Evolutionary conservation across 2,113 vertebrate genomes (phyloP).

Genomic region (Apteryx mantelli): DNA sequence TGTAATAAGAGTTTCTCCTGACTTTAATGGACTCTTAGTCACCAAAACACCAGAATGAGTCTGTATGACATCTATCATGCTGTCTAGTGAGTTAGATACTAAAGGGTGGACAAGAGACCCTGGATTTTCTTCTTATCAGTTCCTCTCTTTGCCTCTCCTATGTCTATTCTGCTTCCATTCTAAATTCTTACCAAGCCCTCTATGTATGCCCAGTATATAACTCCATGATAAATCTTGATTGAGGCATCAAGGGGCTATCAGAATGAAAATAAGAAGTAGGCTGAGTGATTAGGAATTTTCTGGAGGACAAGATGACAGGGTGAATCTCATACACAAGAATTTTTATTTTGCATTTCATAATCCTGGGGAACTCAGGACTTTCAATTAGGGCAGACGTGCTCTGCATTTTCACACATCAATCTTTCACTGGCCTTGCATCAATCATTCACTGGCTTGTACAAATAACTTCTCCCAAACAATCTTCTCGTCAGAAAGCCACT

Average conservation of each 20-base stretch:
- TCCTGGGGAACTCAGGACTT: neutral
- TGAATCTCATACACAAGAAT: slow-evolving; percentile 5
- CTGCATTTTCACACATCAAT: slow-evolving; percentile 65
- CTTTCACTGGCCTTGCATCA: slow-evolving; percentile 70
- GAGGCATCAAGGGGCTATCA: neutral
- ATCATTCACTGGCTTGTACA: slow-evolving; percentile 68
- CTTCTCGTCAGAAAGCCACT: slow-evolving; percentile 32
- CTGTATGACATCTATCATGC: neutral
- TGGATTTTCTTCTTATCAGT: neutral
- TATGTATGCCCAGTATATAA: neutral
- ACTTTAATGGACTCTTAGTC: neutral
- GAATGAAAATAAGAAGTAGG: neutral
- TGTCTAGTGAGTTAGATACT: neutral
- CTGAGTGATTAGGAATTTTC: slow-evolving; percentile 41
- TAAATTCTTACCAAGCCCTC: neutral
- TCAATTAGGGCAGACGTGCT: slow-evolving; percentile 44
- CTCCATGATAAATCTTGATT: neutral
- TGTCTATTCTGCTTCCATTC: neutral
- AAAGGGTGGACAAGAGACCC: neutral
- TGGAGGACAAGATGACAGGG: neutral
- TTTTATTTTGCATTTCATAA: slow-evolving; percentile 31
- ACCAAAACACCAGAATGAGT: neutral
- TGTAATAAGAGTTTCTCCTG: neutral
- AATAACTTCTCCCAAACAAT: slow-evolving; percentile 50
- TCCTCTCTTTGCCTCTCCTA: neutral